Percentiles rank a stretch among this genome's conserved stretches.
Conservation (phyloP, 2,888 invertebrate species). For the Hyppa rectilinea region DNA sequence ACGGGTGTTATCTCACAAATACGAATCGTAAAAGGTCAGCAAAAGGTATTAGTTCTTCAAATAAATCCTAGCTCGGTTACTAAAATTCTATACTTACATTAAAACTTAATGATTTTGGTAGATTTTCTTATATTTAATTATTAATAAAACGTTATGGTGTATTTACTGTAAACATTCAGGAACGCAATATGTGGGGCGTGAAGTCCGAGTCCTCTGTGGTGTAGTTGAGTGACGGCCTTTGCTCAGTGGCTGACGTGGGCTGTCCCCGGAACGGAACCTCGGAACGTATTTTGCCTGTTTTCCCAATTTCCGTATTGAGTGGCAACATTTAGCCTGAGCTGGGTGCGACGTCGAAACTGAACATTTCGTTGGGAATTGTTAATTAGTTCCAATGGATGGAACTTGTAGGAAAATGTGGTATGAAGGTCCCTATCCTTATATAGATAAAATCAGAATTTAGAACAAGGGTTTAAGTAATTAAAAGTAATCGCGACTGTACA, state of each 20-base stretch:
- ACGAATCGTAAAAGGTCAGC: not conserved
- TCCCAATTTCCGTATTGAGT: constrained; percentile 76
- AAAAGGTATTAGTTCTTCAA: not conserved
- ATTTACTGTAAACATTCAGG: constrained; percentile 2
- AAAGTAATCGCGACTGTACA: not conserved
- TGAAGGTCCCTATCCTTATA: not conserved
- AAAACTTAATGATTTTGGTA: too few species aligned
- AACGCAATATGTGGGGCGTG: not conserved
- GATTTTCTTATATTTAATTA: too few species aligned
- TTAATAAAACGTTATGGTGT: too few species aligned
- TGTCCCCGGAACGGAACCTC: constrained; percentile 31
- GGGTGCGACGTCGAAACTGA: constrained; percentile 66
- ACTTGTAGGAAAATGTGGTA: not conserved
- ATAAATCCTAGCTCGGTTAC: too few species aligned
- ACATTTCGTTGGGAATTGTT: constrained; percentile 57
- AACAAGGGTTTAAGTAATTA: not conserved
- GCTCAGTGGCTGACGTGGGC: constrained; percentile 21
- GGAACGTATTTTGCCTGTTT: constrained; percentile 67
- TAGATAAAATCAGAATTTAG: not conserved
- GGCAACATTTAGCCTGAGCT: constrained; percentile 74
- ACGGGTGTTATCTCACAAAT: not conserved
- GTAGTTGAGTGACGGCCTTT: constrained; percentile 27
- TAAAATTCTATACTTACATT: too few species aligned
- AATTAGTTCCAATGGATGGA: constrained; percentile 32
- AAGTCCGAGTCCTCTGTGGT: constrained; percentile 24